A percentile compares a stretch with the other conserved stretches of the same genome.
phyloP scores from a whole-genome alignment of 1,140 invertebrate species.

The Tetramorium parvispinum region DNA sequence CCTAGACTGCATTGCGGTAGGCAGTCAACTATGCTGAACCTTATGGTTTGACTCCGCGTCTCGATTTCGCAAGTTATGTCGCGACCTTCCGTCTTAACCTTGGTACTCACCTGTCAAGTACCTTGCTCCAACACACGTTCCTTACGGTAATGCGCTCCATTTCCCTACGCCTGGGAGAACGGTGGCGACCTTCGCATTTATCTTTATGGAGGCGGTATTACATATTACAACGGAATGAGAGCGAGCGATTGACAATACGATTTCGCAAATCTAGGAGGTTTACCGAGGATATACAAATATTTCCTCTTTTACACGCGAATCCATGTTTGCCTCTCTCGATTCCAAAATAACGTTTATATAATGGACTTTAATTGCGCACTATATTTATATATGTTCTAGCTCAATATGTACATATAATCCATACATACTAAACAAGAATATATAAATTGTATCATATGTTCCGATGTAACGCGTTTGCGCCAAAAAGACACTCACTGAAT shows the following conservation, averaged over 20 bases:
- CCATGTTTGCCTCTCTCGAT: background rate
- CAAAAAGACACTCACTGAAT: background rate
- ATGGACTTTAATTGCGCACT: no score
- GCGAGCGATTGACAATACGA: background rate
- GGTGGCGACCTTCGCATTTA: slow-evolving; percentile 70
- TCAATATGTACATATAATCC: background rate
- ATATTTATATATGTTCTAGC: background rate
- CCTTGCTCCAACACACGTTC: slow-evolving; percentile 63
- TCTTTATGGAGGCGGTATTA: slow-evolving; percentile 45
- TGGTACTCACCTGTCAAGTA: slow-evolving; percentile 73
- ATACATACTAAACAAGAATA: background rate
- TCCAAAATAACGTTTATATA: background rate
- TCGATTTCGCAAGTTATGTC: slow-evolving; percentile 36
- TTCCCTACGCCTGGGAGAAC: slow-evolving; percentile 67
- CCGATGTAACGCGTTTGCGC: background rate
- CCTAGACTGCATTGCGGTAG: background rate
- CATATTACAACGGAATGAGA: slow-evolving; percentile 11
- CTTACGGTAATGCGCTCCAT: slow-evolving; percentile 72
- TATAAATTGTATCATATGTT: background rate
- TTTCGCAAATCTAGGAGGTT: background rate
- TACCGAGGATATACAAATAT: background rate
- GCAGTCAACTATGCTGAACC: background rate
- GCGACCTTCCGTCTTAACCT: slow-evolving; percentile 69
- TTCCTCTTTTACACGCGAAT: background rate
- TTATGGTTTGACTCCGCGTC: background rate